Conservation (phyloP, 1,140 invertebrate genomes). For the Hyphantria cunea region DNA sequence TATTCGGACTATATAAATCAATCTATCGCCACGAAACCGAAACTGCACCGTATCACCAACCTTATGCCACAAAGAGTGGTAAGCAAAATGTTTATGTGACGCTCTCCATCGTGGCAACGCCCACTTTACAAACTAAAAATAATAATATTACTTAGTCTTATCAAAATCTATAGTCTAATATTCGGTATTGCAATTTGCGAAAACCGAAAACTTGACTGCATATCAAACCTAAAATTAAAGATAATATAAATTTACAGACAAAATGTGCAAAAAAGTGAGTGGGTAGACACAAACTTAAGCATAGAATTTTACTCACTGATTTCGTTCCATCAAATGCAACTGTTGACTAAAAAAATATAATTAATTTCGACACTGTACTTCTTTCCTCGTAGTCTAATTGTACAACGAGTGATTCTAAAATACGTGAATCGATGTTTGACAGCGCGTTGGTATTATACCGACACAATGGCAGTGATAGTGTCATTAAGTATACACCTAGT, state of each 20-base stretch:
- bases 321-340: constrained; percentile 57
- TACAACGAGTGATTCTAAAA: constrained; percentile 24
- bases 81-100: constrained; percentile 73
- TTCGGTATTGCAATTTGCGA: neutral
- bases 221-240: constrained; percentile 8
- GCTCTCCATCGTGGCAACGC: constrained; percentile 76
- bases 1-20: constrained; percentile 11
- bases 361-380: constrained; percentile 26
- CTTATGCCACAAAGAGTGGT: constrained; percentile 68
- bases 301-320: constrained; percentile 60
- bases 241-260: neutral
- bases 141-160: constrained; percentile 32
- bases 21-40: constrained; percentile 23
- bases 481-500: constrained; percentile 26
- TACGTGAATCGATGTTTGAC: constrained; percentile 10
- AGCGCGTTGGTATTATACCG: neutral
- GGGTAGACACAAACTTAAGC: constrained; percentile 22
- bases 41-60: constrained; percentile 58
- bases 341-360: constrained; percentile 58
- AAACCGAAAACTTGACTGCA: constrained; percentile 12
- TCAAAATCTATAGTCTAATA: constrained; percentile 1
- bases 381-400: constrained; percentile 9
- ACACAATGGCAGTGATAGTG: constrained; percentile 17
- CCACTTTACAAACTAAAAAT: constrained; percentile 82
- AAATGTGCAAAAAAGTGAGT: constrained; percentile 26